phyloP scores from a whole-genome alignment of 2,113 vertebrate genomes.

The Myotis lucifugus region DNA sequence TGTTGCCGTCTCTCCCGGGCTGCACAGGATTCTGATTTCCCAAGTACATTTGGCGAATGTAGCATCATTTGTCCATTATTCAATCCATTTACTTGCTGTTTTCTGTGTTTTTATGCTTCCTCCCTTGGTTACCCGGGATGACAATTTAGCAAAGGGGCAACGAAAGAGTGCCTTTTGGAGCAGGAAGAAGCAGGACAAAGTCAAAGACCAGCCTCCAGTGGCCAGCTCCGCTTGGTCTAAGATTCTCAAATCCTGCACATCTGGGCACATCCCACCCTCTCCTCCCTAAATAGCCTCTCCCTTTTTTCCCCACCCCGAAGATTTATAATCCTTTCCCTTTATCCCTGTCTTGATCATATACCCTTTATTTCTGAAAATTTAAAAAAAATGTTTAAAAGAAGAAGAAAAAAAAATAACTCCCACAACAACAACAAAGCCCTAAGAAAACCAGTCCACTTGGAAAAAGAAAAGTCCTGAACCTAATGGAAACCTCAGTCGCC shows the following conservation, averaged over 20 bases:
- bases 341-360: too few species aligned
- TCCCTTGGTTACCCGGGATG: constrained; percentile 83
- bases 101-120: constrained; percentile 66
- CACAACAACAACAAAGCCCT: too few species aligned
- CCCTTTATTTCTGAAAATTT: neutral
- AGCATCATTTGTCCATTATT: constrained; percentile 64
- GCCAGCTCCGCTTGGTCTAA: constrained; percentile 87
- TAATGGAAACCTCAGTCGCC: too few species aligned
- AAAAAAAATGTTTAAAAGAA: too few species aligned
- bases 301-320: constrained; percentile 60
- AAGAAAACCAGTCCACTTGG: too few species aligned
- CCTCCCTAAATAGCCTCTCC: constrained; percentile 84
- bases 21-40: neutral
- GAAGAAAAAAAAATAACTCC: too few species aligned
- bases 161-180: constrained; percentile 91
- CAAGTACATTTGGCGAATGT: constrained; percentile 54
- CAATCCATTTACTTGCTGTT: constrained; percentile 63
- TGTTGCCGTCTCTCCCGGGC: neutral
- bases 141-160: constrained; percentile 87
- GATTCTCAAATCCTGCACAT: constrained; percentile 71
- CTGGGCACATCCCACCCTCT: constrained; percentile 85
- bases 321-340: neutral
- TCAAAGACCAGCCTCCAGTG: constrained; percentile 88
- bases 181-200: constrained; percentile 92
- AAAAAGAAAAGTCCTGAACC: too few species aligned